phyloP scores from a whole-genome alignment of 2,797 vertebrate genomes.

The Danio jaintianensis region DNA sequence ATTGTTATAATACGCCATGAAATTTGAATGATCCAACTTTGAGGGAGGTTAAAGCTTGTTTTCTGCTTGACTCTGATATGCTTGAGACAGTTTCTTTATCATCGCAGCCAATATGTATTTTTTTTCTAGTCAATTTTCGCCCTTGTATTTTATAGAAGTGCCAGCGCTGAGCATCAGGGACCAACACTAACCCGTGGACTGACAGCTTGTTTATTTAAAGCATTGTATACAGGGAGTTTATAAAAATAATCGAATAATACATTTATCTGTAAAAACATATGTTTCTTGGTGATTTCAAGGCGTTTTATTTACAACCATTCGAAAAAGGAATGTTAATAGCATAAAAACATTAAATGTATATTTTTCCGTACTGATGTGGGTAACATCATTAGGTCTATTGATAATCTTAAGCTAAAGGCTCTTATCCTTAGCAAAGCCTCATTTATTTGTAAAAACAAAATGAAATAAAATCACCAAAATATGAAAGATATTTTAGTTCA shows the following conservation, averaged over 20 bases:
- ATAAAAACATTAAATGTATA: neutral
- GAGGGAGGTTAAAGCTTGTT: constrained; percentile 52
- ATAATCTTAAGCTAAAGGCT: neutral
- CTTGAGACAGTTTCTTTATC: constrained; percentile 55
- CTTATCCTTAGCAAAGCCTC: too few species aligned
- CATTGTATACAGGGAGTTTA: constrained; percentile 17
- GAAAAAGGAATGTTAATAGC: constrained; percentile 8
- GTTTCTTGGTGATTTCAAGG: constrained; percentile 10
- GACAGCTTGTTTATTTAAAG: constrained; percentile 48
- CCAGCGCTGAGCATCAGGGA: constrained; percentile 35
- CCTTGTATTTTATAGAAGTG: constrained; percentile 49
- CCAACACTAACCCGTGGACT: constrained; percentile 30
- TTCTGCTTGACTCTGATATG: constrained; percentile 55
- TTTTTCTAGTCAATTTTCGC: constrained; percentile 37
- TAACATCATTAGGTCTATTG: neutral
- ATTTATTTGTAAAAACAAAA: too few species aligned
- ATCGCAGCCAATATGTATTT: constrained; percentile 44
- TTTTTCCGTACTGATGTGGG: neutral
- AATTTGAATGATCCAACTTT: constrained; percentile 46
- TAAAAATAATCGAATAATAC: neutral
- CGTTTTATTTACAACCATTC: neutral
- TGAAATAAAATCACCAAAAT: too few species aligned
- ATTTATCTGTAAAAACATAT: constrained; percentile 34
- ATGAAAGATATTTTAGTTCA: too few species aligned
- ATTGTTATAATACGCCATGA: constrained; percentile 44